Evolutionary conservation across 2,797 vertebrate genomes (phyloP).

Genomic region (Ficedula albicollis): DNA sequence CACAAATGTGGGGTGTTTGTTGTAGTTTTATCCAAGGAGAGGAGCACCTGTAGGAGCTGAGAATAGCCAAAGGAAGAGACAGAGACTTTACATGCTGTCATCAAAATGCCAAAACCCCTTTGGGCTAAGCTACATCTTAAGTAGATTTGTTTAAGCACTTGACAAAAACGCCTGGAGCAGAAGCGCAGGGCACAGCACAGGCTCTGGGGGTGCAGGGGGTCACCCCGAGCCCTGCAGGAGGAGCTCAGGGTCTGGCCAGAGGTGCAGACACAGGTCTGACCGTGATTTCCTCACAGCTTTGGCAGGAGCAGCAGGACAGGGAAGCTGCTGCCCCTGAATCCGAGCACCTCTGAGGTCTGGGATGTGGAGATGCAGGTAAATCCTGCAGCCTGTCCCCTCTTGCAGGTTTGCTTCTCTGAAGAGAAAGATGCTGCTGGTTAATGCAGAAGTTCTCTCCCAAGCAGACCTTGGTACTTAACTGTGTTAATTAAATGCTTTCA

Average conservation of each 20-base stretch:
- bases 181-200: background rate
- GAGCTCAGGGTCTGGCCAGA: background rate
- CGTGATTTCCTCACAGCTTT: rapidly evolving
- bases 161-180: background rate
- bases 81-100: background rate
- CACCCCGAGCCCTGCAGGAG: background rate
- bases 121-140: background rate
- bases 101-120: background rate
- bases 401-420: background rate
- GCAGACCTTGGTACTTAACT: conserved; percentile 8
- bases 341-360: rapidly evolving
- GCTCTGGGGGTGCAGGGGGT: background rate
- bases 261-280: background rate
- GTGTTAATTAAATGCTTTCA: conserved; percentile 48
- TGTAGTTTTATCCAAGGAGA: background rate
- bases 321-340: too few species aligned
- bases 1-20: background rate
- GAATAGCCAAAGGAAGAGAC: background rate
- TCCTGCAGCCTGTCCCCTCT: background rate
- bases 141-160: background rate
- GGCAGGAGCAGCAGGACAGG: background rate
- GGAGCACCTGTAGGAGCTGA: background rate
- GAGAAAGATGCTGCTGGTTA: background rate
- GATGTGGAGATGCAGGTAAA: rapidly evolving
- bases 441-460: background rate